Conservation (phyloP, 2,113 vertebrate species). For the Pristiophorus japonicus region DNA sequence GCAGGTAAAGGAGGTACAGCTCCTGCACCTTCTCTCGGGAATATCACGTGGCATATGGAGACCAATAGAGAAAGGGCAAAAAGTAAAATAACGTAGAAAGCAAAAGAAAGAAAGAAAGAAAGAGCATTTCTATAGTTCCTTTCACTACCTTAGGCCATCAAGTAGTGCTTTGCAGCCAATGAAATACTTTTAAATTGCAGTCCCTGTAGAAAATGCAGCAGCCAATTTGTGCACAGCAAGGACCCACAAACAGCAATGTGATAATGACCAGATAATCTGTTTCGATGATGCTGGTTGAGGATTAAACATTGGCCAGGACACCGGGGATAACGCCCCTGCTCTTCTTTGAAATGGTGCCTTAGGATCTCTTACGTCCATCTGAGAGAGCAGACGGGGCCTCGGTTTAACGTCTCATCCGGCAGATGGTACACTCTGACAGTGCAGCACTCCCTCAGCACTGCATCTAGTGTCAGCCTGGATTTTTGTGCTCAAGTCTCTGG, state of each 20-base stretch:
- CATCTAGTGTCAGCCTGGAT: neutral
- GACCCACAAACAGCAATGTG: no score
- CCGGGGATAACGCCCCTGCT: neutral
- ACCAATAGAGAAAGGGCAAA: neutral
- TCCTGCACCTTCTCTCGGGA: neutral
- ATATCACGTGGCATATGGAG: neutral
- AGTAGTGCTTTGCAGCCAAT: no score
- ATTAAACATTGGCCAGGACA: neutral
- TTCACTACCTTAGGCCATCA: neutral
- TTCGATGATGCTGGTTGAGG: neutral
- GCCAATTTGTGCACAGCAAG: no score
- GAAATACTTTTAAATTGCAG: neutral
- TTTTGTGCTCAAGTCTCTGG: neutral
- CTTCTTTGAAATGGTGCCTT: neutral
- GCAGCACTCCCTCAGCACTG: neutral
- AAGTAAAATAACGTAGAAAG: neutral
- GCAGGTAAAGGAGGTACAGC: neutral
- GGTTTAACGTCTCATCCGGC: neutral
- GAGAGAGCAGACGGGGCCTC: neutral
- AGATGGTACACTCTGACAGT: neutral
- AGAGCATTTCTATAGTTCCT: neutral
- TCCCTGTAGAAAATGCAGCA: neutral
- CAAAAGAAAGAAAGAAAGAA: neutral
- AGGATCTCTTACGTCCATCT: no score
- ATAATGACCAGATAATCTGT: no score